Evolutionary conservation across 2,888 invertebrate genomes (phyloP), one percentile per base, ranked within the genome.

Genomic region (Eupeodes latifasciatus): DNA sequence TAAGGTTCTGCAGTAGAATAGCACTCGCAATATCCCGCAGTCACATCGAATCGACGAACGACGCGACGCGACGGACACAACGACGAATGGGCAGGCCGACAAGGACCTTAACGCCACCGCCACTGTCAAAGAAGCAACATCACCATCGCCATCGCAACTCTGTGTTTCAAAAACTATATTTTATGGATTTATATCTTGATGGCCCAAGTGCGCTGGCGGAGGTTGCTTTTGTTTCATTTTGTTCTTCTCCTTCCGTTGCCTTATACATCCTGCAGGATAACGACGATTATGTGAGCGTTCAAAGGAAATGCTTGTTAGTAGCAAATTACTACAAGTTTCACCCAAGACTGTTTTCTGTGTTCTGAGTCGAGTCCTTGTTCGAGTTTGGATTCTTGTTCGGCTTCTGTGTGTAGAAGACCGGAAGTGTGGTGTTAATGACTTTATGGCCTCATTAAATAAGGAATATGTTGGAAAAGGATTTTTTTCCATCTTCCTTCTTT

Each of bases 301-400:
- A 72, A 53, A 61, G 84, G 80, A 87, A 87, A 76, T 77, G 84
- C 80, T 87, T 80, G 87, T 87, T 87, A 84, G 87, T 66, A 76
- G 84, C 80, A 77, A 87, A 80, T 84, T 72, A 77, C 66, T 80
- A 55, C 64, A 80, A 80, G 87, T 71, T 71, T 55, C 57, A 53
- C 34, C 76, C 44, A 74, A 78, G 82, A 40, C 47, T 64, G 16
- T 62, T 5, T 61, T 19, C 27, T 61, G 34, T 34, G 5, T 34
- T 40, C 40, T 40, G 9, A 9, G 1, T 40, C 40, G 40, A 9
- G 40, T 40, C 9, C 9, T 40, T 5, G 40, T 40, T 40, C 40
- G 40, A 40, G 40, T 40, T 27, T 27, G 27, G 27, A 27, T 27
- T 27, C 27, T 27, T 27, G 27, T 27, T 27, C 40, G 40, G 40